A percentile compares a stretch with the other conserved stretches of the same genome.
phyloP scores from a whole-genome alignment of 1,140 invertebrate species.

The Sinonovacula constricta region DNA sequence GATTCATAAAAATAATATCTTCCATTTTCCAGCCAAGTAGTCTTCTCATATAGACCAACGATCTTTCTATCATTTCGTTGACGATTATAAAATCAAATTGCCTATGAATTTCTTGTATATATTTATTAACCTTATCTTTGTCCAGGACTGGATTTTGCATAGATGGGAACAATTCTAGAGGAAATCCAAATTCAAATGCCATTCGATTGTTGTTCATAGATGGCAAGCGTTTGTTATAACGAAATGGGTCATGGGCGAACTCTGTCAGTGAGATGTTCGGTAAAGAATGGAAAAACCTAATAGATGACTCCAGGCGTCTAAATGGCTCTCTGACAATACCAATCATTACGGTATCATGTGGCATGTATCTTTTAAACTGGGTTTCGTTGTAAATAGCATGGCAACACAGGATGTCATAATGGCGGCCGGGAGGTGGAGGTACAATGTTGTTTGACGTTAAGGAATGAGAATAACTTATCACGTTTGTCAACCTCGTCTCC shows the following conservation, averaged over 20 bases:
- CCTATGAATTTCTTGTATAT: conserved; percentile 14
- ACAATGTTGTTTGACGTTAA: conserved; percentile 23
- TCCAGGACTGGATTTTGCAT: conserved; percentile 22
- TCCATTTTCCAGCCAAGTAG: conserved; percentile 79
- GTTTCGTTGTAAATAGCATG: conserved; percentile 60
- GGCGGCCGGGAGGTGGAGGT: conserved; percentile 29
- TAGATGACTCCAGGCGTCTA: conserved; percentile 52
- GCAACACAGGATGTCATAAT: conserved; percentile 61
- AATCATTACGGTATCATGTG: conserved; percentile 56
- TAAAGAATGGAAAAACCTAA: conserved; percentile 56
- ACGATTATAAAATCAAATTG: conserved; percentile 80
- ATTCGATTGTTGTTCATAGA: conserved; percentile 61
- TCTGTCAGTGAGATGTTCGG: conserved; percentile 18
- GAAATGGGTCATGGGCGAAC: conserved; percentile 36
- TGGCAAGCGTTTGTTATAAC: conserved; percentile 38
- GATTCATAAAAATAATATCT: conserved; percentile 71
- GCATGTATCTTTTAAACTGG: conserved; percentile 50
- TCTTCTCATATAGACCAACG: conserved; percentile 79
- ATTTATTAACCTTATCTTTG: conserved; percentile 35
- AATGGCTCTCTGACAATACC: conserved; percentile 62
- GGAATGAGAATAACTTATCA: conserved; percentile 44
- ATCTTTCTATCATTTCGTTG: conserved; percentile 80
- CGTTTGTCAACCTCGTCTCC: conserved; percentile 25
- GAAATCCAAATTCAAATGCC: conserved; percentile 61
- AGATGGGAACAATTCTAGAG: conserved; percentile 20